Evolutionary conservation across 2,888 invertebrate genomes (phyloP).

Genomic region (Latheticus oryzae): DNA sequence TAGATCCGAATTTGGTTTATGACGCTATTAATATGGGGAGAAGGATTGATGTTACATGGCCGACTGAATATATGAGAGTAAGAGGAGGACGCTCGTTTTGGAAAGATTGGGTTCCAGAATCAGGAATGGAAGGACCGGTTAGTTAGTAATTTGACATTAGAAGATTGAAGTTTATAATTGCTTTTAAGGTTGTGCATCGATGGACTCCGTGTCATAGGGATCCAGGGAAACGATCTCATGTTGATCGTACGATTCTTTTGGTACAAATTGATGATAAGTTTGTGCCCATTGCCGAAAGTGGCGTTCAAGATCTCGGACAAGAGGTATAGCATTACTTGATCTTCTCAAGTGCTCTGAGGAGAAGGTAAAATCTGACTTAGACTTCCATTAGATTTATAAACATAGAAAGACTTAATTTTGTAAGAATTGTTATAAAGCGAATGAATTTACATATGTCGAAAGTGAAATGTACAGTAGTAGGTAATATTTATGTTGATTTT

Average conservation of each 20-base stretch:
- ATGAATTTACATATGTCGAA: slow-evolving; percentile 22
- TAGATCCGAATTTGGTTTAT: slow-evolving; percentile 80
- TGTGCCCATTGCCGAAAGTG: slow-evolving; percentile 92
- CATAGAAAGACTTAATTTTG: slow-evolving; percentile 43
- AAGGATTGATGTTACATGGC: slow-evolving; percentile 96
- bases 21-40: slow-evolving; percentile 92
- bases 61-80: slow-evolving; percentile 87
- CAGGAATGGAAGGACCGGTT: slow-evolving; percentile 92
- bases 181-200: slow-evolving; percentile 83
- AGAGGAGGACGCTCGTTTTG: slow-evolving; percentile 90
- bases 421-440: slow-evolving; percentile 38
- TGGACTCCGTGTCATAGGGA: slow-evolving; percentile 96
- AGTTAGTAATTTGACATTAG: slow-evolving; percentile 56
- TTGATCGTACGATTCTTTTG: slow-evolving; percentile 90
- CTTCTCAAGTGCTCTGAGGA: slow-evolving; percentile 14
- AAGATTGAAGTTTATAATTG: too few species aligned
- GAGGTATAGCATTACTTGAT: slow-evolving; percentile 63
- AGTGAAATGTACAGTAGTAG: slow-evolving; percentile 24
- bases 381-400: slow-evolving; percentile 40
- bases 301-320: slow-evolving; percentile 82
- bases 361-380: slow-evolving; percentile 34
- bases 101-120: slow-evolving; percentile 90
- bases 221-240: slow-evolving; percentile 87
- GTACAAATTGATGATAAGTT: slow-evolving; percentile 93
- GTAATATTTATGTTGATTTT: slow-evolving; percentile 16